These are phyloP conservation scores for Leptodirus hochenwartii DNA, from an alignment of 2,888 invertebrate genomes.

Conservation along the genomic window DNA sequence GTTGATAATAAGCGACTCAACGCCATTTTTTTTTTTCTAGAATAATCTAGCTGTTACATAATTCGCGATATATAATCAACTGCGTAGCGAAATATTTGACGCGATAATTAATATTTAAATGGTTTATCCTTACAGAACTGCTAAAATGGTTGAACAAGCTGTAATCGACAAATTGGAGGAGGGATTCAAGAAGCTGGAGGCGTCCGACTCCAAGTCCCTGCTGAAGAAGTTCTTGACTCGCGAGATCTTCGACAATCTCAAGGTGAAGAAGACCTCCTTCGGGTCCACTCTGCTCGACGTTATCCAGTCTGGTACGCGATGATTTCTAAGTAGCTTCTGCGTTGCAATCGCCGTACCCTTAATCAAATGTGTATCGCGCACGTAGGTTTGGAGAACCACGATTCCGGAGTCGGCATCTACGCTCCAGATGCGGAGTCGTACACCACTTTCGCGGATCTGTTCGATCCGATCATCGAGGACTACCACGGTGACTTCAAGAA, in stretches of 20 bases:
- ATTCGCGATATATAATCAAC: too few species aligned
- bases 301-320: constrained; percentile 73
- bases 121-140: too few species aligned
- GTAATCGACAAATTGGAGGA: constrained; percentile 81
- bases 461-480: constrained; percentile 96
- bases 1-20: too few species aligned
- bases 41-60: too few species aligned
- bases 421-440: constrained; percentile 95
- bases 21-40: too few species aligned
- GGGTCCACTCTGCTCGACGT: constrained; percentile 86
- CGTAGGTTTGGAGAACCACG: constrained; percentile 82
- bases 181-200: constrained; percentile 72
- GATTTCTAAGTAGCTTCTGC: not conserved
- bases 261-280: constrained; percentile 85
- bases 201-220: constrained; percentile 85
- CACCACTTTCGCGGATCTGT: constrained; percentile 77
- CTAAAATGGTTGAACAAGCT: constrained; percentile 80
- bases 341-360: not conserved
- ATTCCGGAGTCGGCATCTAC: constrained; percentile 93
- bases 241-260: constrained; percentile 79
- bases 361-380: constrained; percentile 11
- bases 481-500: constrained; percentile 93
- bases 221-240: constrained; percentile 89
- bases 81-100: too few species aligned
- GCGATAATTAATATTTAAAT: too few species aligned